Base-by-base conservation (phyloP, 2,888 invertebrate genomes). In the Drosophila neonasuta region DNA sequence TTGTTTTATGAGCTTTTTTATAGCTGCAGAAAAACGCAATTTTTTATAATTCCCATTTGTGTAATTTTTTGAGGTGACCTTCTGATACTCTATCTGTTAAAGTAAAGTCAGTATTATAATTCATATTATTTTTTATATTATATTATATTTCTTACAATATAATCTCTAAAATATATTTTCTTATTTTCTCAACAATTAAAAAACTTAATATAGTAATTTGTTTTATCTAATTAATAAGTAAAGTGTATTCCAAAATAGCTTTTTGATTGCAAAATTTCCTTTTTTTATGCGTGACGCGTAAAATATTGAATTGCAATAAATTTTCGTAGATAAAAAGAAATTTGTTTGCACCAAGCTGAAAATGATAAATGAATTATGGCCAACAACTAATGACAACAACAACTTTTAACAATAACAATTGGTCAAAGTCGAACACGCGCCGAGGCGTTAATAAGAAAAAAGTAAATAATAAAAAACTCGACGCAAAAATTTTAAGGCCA, bases 311-410 rank as follows among this genome's bases (percentile, higher is more conserved):
- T 56, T 59, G 70, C 36, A 41, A 64, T 70, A 48, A 56, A 63
- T 41, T 49, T 42, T 50, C 24, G 41, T 42, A 50, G 56, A 69
- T 67, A 62, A 51, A 61, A 50, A 10, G 52, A 48, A 66, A 44
- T 29, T 42, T 67, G 36, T 45, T 41, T 67, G 51, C 51, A 42
- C 9, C 34, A 49, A 52, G 6, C 36, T 55, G 15, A 59, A 59
- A 69, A 66, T 60, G 62, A 79, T 68, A 76, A 77, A 77, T 76
- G 68, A 76, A 59, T 71, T 61, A 79, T 79, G 68, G 61, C 45
- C 61, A 71, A 52, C 48, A 55, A 52, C 50, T 34, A 57, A 8
- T 13, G 2, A 36, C 11, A 36, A 11, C 11, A 36, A 36, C 36
- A 32, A 32, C 32, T 32, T 3, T 32, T 32, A n/a, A 36, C 36